A percentile compares a stretch with the other conserved stretches of the same genome.
Evolutionary conservation across 2,113 vertebrate genomes (phyloP).

Genomic region (Ibidorhyncha struthersii): DNA sequence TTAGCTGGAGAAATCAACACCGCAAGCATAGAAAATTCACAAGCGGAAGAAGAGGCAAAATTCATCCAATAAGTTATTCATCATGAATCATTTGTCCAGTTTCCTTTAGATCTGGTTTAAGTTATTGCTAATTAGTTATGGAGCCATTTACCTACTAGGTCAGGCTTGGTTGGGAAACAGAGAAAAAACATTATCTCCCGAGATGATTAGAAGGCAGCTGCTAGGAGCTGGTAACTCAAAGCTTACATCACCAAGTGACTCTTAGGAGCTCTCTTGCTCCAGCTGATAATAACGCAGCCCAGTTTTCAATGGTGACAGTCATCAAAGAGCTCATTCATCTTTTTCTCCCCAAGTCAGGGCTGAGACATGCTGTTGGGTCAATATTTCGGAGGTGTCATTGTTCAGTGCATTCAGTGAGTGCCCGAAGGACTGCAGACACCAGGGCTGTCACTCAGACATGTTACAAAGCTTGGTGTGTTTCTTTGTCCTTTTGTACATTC

Average conservation of each 20-base stretch:
- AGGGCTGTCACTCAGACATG: slow-evolving; percentile 17
- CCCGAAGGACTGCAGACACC: neutral
- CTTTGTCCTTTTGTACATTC: slow-evolving; percentile 34
- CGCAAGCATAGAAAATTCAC: slow-evolving; percentile 12
- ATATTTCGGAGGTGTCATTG: slow-evolving; percentile 42
- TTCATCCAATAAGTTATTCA: slow-evolving; percentile 58
- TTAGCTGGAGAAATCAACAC: slow-evolving; percentile 53
- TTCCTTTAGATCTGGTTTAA: slow-evolving; percentile 11
- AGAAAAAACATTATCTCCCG: neutral
- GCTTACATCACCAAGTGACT: neutral
- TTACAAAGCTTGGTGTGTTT: slow-evolving; percentile 18
- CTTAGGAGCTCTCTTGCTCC: neutral
- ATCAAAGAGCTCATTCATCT: slow-evolving; percentile 45
- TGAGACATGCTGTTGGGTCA: slow-evolving; percentile 1
- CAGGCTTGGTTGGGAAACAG: neutral
- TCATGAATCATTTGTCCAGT: neutral
- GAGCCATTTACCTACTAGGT: neutral
- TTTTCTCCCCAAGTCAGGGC: neutral
- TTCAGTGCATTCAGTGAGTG: neutral
- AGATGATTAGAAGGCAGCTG: neutral
- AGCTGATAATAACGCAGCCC: slow-evolving; percentile 5
- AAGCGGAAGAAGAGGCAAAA: slow-evolving; percentile 33
- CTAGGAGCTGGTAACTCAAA: neutral
- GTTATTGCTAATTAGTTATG: neutral
- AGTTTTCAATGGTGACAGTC: neutral